Conservation (phyloP, 1,140 invertebrate species). For the Phymastichus coffea region DNA sequence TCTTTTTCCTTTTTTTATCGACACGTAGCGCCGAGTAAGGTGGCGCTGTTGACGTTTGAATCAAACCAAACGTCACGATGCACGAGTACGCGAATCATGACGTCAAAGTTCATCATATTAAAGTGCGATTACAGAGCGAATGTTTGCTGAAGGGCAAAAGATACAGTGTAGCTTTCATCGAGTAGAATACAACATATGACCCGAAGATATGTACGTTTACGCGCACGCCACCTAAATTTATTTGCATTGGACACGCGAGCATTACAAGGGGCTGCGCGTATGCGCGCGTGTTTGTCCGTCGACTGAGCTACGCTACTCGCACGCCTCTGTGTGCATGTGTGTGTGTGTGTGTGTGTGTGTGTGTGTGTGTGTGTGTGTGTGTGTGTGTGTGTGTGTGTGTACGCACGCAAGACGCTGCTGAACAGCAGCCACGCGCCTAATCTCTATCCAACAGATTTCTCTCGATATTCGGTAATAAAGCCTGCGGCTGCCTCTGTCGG, state of each 20-base stretch:
- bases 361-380: too few relatives aligned
- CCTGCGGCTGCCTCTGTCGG: constrained; percentile 29
- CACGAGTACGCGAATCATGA: too few relatives aligned
- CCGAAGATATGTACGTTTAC: constrained; percentile 8
- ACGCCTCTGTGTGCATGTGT: too few relatives aligned
- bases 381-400: too few relatives aligned
- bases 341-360: too few relatives aligned
- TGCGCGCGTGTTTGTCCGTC: constrained; percentile 3
- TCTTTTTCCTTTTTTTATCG: neutral
- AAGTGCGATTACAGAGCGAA: neutral
- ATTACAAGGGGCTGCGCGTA: too few relatives aligned
- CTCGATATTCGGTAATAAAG: constrained; percentile 37
- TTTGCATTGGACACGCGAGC: constrained; percentile 18
- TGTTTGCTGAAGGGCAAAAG: neutral
- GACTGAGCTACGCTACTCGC: too few relatives aligned
- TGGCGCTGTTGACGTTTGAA: too few relatives aligned
- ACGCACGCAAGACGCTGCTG: too few relatives aligned
- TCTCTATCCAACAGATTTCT: constrained; percentile 24
- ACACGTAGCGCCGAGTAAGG: too few relatives aligned
- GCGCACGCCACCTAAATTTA: constrained; percentile 4
- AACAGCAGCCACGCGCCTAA: neutral
- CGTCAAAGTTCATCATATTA: too few relatives aligned
- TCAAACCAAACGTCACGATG: too few relatives aligned
- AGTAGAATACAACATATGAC: neutral
- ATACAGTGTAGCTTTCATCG: neutral